Percentiles rank a stretch among this genome's conserved stretches.
Conservation (phyloP, 1,140 invertebrate genomes). For the Neodiprion fabricii region DNA sequence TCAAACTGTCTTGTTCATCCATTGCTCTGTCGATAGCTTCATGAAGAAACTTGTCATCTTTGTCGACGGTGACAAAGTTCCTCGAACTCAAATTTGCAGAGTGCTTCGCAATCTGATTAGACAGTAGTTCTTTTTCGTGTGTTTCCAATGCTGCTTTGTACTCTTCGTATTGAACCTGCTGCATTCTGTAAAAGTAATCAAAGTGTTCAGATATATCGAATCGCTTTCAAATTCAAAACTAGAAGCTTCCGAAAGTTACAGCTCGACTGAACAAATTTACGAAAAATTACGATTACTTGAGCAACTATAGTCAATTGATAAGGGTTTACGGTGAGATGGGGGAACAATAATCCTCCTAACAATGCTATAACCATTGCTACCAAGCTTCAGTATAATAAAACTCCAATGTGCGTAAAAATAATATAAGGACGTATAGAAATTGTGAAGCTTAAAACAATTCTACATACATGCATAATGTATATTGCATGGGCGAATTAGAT, state of each 20-base stretch:
- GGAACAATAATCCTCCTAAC: too few species aligned
- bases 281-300: too few species aligned
- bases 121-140: constrained; percentile 50
- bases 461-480: neutral
- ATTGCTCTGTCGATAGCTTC: constrained; percentile 67
- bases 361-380: too few species aligned
- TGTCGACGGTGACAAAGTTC: constrained; percentile 41
- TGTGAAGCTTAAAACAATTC: too few species aligned
- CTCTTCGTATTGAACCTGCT: constrained; percentile 66
- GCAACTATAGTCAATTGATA: too few species aligned
- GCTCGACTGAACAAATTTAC: too few species aligned
- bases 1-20: constrained; percentile 69
- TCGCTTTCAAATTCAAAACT: too few species aligned
- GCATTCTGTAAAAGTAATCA: constrained; percentile 49
- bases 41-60: constrained; percentile 56
- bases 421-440: too few species aligned
- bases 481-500: constrained; percentile 14
- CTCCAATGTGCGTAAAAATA: too few species aligned
- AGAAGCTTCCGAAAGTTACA: too few species aligned
- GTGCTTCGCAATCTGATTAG: constrained; percentile 48
- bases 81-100: constrained; percentile 27
- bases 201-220: neutral
- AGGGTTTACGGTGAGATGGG: too few species aligned
- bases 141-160: constrained; percentile 65
- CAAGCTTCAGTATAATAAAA: too few species aligned